Conservation (phyloP, 2,888 invertebrate genomes). For the Enchytraeus crypticus region DNA sequence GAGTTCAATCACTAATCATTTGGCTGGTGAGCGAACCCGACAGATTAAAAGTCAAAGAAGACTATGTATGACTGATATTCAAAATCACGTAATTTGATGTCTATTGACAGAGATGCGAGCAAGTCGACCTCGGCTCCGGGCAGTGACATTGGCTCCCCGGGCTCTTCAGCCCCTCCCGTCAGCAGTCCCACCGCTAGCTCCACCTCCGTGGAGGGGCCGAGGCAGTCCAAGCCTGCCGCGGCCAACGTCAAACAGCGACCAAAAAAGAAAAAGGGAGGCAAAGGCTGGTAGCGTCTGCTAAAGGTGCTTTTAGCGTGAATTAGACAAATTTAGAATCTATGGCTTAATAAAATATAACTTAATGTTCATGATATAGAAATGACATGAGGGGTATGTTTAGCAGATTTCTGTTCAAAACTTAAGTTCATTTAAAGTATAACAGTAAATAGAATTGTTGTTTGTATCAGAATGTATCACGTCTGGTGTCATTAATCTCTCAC, state of each 20-base stretch:
- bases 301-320: too few relatives aligned
- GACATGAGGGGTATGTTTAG: too few relatives aligned
- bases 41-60: neutral
- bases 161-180: neutral
- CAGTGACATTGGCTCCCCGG: conserved; percentile 20
- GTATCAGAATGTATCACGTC: too few relatives aligned
- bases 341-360: too few relatives aligned
- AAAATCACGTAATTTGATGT: neutral
- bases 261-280: conserved; percentile 9
- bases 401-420: too few relatives aligned
- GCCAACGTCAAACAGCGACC: conserved; percentile 9
- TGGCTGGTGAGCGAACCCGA: too few relatives aligned
- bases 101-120: conserved; percentile 20
- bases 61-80: neutral
- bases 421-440: too few relatives aligned
- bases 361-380: too few relatives aligned
- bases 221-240: conserved; percentile 23
- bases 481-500: too few relatives aligned
- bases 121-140: conserved; percentile 14
- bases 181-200: neutral
- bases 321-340: too few relatives aligned
- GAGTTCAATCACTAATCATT: too few relatives aligned
- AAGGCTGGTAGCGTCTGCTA: neutral
- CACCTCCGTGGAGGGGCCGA: conserved; percentile 11
- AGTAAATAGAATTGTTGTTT: too few relatives aligned